These are phyloP conservation scores for Pterostichus madidus DNA, from an alignment of 2,888 invertebrate species.

Conservation along the genomic window DNA sequence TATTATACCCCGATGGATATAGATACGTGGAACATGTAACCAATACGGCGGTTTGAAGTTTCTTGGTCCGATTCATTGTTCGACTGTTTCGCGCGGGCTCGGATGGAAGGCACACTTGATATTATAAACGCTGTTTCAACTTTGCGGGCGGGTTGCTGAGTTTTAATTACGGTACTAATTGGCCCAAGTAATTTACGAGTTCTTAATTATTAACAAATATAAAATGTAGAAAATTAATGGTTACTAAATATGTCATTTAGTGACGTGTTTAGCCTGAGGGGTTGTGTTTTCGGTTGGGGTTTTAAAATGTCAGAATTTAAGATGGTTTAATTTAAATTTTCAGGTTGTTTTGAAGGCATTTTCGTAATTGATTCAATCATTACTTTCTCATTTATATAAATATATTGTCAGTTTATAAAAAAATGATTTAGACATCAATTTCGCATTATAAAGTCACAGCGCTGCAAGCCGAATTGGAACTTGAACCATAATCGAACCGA, in stretches of 20 bases:
- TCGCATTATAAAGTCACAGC: too few relatives aligned
- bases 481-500: too few relatives aligned
- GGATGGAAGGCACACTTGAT: neutral
- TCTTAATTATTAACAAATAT: constrained; percentile 50
- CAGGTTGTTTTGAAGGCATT: neutral
- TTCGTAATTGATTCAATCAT: neutral
- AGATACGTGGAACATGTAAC: neutral
- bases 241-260: constrained; percentile 34
- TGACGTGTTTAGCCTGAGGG: constrained; percentile 29
- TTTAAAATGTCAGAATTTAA: neutral
- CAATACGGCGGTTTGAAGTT: constrained; percentile 33
- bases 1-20: constrained; percentile 15
- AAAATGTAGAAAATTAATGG: constrained; percentile 41
- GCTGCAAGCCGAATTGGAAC: too few relatives aligned
- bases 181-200: constrained; percentile 31
- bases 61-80: constrained; percentile 14
- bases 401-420: too few relatives aligned
- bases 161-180: constrained; percentile 54
- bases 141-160: constrained; percentile 26
- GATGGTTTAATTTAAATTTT: constrained; percentile 16
- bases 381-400: neutral
- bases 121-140: neutral
- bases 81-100: constrained; percentile 1
- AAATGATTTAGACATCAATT: too few relatives aligned
- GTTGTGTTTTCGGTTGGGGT: neutral